These are phyloP conservation scores for Astyanax mexicanus DNA, from an alignment of 2,797 vertebrate species.

Conservation along the genomic window DNA sequence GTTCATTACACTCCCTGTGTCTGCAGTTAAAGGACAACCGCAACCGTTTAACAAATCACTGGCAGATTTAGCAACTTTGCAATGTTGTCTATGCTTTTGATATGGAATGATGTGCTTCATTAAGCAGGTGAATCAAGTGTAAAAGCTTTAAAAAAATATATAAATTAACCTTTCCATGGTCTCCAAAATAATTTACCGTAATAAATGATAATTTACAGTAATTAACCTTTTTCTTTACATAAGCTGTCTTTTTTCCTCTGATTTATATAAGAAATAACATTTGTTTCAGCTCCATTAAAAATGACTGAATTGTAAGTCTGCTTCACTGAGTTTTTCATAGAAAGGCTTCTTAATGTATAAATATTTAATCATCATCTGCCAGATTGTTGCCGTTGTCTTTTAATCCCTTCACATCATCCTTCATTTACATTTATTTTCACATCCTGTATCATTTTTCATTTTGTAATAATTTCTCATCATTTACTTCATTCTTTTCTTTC, in stretches of 20 bases:
- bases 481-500: constrained; percentile 38
- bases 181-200: too few relatives aligned
- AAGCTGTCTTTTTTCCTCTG: too few relatives aligned
- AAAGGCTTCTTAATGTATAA: not conserved
- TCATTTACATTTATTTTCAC: not conserved
- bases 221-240: too few relatives aligned
- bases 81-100: too few relatives aligned
- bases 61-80: too few relatives aligned
- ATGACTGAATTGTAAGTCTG: not conserved
- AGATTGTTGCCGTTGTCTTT: not conserved
- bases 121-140: too few relatives aligned
- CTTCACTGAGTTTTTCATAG: not conserved
- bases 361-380: not conserved
- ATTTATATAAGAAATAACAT: not conserved
- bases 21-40: not conserved
- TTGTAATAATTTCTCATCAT: not conserved
- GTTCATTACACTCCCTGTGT: not conserved
- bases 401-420: not conserved
- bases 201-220: too few relatives aligned
- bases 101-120: too few relatives aligned
- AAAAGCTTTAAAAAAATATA: too few relatives aligned
- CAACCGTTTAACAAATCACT: constrained; percentile 1
- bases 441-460: constrained; percentile 9
- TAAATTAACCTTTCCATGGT: too few relatives aligned
- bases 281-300: constrained; percentile 45